Conservation (phyloP, 2,797 vertebrate species). For the Dryobates pubescens region DNA sequence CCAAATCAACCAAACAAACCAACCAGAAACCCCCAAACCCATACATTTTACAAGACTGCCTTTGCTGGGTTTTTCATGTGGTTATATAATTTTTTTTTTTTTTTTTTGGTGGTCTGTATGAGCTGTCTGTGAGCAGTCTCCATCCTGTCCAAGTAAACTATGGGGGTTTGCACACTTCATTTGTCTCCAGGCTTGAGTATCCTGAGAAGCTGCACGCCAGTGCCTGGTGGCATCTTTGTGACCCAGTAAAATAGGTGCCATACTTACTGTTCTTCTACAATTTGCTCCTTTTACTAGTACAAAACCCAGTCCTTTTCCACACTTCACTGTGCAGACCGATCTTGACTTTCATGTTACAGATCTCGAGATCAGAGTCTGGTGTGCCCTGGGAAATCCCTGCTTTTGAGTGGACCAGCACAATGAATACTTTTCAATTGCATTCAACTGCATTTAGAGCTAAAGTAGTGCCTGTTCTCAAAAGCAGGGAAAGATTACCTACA, state of each 20-base stretch:
- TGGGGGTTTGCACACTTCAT: too few relatives aligned
- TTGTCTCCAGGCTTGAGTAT: not conserved
- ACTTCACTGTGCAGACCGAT: not conserved
- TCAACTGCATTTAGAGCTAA: not conserved
- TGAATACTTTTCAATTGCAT: not conserved
- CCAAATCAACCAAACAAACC: too few relatives aligned
- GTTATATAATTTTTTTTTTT: not conserved
- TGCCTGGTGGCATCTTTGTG: not conserved
- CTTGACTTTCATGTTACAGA: not conserved
- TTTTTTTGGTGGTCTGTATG: not conserved
- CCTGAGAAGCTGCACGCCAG: not conserved
- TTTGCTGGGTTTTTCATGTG: not conserved
- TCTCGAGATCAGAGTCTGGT: not conserved
- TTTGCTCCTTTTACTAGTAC: not conserved
- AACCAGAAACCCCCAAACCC: too few relatives aligned
- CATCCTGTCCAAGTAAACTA: not conserved
- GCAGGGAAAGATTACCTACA: not conserved
- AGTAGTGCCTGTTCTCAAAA: not conserved
- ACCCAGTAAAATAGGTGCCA: not conserved
- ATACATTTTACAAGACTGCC: not conserved
- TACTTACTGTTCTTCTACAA: not conserved
- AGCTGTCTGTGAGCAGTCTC: not conserved
- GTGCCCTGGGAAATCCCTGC: accelerated
- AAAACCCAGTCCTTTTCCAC: not conserved
- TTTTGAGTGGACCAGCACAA: accelerated